These are phyloP conservation scores for Synanceia verrucosa DNA, from an alignment of 2,797 vertebrate species.

Conservation along the genomic window DNA sequence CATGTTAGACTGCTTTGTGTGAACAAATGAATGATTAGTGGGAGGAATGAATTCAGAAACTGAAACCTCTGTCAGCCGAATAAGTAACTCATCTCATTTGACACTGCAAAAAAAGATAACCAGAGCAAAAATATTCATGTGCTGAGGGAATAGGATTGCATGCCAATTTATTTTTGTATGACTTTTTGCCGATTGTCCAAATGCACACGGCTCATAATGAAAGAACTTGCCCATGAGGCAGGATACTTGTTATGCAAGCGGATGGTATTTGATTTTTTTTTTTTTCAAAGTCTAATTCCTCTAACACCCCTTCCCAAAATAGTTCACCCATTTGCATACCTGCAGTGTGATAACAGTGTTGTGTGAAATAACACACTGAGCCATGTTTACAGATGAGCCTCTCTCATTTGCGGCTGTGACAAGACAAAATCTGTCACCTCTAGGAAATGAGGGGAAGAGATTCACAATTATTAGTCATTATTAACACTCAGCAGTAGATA, in stretches of 20 bases:
- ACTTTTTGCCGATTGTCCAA: constrained; percentile 10
- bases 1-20: not conserved
- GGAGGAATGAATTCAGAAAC: constrained; percentile 6
- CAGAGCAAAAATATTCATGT: not conserved
- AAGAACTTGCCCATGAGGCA: constrained; percentile 2
- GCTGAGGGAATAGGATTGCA: not conserved
- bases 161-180: not conserved
- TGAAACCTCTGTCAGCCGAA: not conserved
- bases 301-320: constrained; percentile 68
- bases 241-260: constrained; percentile 35
- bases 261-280: constrained; percentile 23
- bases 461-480: constrained; percentile 16
- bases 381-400: constrained; percentile 59
- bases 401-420: constrained; percentile 43
- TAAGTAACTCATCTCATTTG: not conserved
- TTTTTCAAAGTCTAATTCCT: constrained; percentile 47
- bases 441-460: constrained; percentile 21
- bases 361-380: constrained; percentile 64
- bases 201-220: constrained; percentile 6
- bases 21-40: constrained; percentile 19
- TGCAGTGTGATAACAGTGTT: constrained; percentile 54
- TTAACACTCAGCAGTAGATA: constrained; percentile 3
- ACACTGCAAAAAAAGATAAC: not conserved
- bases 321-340: constrained; percentile 69
- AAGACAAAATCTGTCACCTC: constrained; percentile 41